phyloP scores from a whole-genome alignment of 2,797 vertebrate genomes.

The Eulemur coronatus region DNA sequence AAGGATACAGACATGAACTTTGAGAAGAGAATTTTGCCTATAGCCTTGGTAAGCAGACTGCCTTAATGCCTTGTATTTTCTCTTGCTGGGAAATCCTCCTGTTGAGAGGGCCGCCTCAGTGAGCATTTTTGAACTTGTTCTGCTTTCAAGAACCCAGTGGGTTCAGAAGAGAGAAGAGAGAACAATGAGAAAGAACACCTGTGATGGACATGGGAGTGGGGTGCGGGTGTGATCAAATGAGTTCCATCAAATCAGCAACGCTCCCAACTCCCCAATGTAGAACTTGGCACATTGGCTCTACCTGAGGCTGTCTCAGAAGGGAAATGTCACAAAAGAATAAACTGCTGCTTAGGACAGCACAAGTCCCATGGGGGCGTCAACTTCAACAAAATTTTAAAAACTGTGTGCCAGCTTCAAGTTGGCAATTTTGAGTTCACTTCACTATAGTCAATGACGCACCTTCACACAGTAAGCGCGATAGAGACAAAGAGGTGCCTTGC shows the following conservation, averaged over 20 bases:
- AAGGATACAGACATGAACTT: background rate
- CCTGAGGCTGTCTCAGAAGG: constrained; percentile 64
- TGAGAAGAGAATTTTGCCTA: constrained; percentile 51
- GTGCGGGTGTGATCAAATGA: constrained; percentile 46
- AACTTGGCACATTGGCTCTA: constrained; percentile 40
- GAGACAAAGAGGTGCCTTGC: constrained; percentile 88
- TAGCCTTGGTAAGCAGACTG: background rate
- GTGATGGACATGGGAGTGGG: constrained; percentile 41
- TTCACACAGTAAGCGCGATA: constrained; percentile 85
- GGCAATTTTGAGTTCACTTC: constrained; percentile 87
- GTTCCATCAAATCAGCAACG: constrained; percentile 33
- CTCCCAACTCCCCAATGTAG: constrained; percentile 4
- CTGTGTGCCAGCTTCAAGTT: constrained; percentile 85
- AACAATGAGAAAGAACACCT: constrained; percentile 58
- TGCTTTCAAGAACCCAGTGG: constrained; percentile 37
- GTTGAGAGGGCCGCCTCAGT: constrained; percentile 43
- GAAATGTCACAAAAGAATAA: constrained; percentile 67
- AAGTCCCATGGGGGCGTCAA: constrained; percentile 78
- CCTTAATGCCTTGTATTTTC: constrained; percentile 53
- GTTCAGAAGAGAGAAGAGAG: constrained; percentile 39
- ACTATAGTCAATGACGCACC: constrained; percentile 86
- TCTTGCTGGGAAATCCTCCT: constrained; percentile 51
- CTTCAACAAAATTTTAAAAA: constrained; percentile 82
- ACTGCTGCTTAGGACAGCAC: constrained; percentile 65
- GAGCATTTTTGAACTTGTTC: constrained; percentile 60